A percentile compares a stretch with the other conserved stretches of the same genome.
These are phyloP conservation scores for Aradophagus sp. DNA, from an alignment of 1,140 invertebrate species.

Conservation along the genomic window DNA sequence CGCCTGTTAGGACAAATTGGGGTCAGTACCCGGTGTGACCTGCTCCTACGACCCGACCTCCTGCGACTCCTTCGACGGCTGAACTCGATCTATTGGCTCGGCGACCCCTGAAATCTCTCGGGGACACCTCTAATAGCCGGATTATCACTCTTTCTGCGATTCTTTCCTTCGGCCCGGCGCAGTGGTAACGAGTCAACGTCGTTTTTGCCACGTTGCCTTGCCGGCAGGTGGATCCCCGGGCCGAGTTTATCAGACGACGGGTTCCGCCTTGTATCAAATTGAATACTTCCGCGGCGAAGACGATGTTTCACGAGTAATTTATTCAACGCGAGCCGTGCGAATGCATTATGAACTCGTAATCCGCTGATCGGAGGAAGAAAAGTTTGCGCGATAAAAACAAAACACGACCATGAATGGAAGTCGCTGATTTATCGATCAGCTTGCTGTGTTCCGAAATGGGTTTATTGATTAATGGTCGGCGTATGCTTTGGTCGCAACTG, in stretches of 20 bases:
- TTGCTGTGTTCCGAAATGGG: constrained; percentile 39
- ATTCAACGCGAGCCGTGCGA: too few relatives aligned
- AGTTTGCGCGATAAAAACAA: constrained; percentile 29
- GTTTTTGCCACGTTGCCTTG: constrained; percentile 42
- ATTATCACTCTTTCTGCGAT: constrained; percentile 70
- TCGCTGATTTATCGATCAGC: constrained; percentile 61
- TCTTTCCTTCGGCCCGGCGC: constrained; percentile 60
- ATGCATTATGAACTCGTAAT: constrained; percentile 26
- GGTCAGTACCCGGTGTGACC: constrained; percentile 63
- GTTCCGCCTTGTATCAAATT: constrained; percentile 46
- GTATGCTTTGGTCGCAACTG: constrained; percentile 40
- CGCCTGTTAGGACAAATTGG: constrained; percentile 74
- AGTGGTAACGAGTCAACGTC: constrained; percentile 65
- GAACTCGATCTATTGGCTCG: constrained; percentile 66
- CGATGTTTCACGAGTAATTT: not conserved
- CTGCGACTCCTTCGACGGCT: constrained; percentile 63
- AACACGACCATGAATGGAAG: constrained; percentile 39
- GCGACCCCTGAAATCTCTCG: constrained; percentile 63
- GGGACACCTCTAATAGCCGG: constrained; percentile 74
- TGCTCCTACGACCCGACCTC: constrained; percentile 58
- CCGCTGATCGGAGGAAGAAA: constrained; percentile 9
- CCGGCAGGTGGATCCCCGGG: constrained; percentile 38
- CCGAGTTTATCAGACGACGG: constrained; percentile 46
- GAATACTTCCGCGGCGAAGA: constrained; percentile 14
- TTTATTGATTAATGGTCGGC: constrained; percentile 60